Percentiles rank a stretch among this genome's conserved stretches.
These are phyloP conservation scores for Cyaniris semiargus DNA, from an alignment of 2,888 invertebrate species.

Conservation along the genomic window DNA sequence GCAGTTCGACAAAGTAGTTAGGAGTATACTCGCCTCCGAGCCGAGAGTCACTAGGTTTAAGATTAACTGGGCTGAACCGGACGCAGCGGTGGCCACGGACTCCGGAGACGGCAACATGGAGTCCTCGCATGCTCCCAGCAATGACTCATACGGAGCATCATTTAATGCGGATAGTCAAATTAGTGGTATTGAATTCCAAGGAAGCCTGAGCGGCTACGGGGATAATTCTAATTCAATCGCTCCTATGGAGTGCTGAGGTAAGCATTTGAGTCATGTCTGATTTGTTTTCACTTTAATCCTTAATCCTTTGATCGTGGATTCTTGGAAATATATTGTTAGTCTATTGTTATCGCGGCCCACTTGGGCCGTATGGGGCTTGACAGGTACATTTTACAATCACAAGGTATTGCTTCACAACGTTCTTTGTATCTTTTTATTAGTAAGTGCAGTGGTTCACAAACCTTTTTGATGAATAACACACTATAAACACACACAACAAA, in stretches of 20 bases:
- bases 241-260: constrained; percentile 82
- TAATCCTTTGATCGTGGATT: no score
- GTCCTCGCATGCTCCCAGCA: constrained; percentile 61
- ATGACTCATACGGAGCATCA: constrained; percentile 67
- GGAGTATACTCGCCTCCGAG: constrained; percentile 92
- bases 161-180: constrained; percentile 74
- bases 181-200: constrained; percentile 68
- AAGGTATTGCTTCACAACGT: no score
- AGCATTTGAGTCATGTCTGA: constrained; percentile 38
- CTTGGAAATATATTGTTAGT: no score
- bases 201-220: constrained; percentile 74
- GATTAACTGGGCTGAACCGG: constrained; percentile 96
- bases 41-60: constrained; percentile 97
- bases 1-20: constrained; percentile 93
- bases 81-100: constrained; percentile 62
- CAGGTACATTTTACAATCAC: neutral
- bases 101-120: constrained; percentile 66
- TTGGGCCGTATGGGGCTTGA: no score
- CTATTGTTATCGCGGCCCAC: no score
- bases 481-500: no score
- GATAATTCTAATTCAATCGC: constrained; percentile 84
- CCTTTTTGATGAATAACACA: no score
- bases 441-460: no score
- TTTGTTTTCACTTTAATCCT: neutral
- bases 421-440: no score